Conservation (phyloP, 35 echinoderm and acorn worm genomes). For the Apostichopus californicus region DNA sequence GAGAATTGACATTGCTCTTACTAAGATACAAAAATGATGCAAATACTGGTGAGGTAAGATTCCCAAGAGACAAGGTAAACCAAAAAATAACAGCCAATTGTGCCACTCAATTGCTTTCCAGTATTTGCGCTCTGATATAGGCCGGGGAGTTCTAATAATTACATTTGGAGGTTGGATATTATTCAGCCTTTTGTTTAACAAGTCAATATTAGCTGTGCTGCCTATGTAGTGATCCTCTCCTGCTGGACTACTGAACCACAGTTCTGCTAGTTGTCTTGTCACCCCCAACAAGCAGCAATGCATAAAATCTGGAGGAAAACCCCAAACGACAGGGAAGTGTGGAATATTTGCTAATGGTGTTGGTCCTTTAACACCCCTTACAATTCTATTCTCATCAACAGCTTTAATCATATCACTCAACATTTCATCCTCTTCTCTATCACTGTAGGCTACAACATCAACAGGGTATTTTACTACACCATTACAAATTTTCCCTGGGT, state of each 20-base stretch:
- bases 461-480: conserved; percentile 69
- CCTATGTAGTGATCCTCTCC: conserved; percentile 27
- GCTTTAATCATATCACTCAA: conserved; percentile 54
- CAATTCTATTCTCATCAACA: conserved; percentile 1
- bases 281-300: conserved; percentile 65
- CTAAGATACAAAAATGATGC: conserved; percentile 48
- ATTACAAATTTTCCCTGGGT: conserved; percentile 67
- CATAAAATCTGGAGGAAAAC: conserved; percentile 81
- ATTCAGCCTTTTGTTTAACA: background rate
- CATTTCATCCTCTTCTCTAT: conserved; percentile 67
- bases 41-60: conserved; percentile 46
- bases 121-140: conserved; percentile 49
- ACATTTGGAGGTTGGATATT: conserved; percentile 21
- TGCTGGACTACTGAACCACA: conserved; percentile 40
- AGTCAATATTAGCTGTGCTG: background rate
- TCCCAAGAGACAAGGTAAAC: conserved; percentile 42
- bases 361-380: conserved; percentile 74
- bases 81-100: conserved; percentile 63
- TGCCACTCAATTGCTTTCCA: conserved; percentile 81
- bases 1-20: conserved; percentile 57
- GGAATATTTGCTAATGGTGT: conserved; percentile 56
- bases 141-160: conserved; percentile 41
- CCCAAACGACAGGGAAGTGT: conserved; percentile 57
- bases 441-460: conserved; percentile 75
- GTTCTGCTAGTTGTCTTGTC: conserved; percentile 56